Evolutionary conservation across 2,797 vertebrate genomes (phyloP).

Genomic region (Fistularia tabacaria): DNA sequence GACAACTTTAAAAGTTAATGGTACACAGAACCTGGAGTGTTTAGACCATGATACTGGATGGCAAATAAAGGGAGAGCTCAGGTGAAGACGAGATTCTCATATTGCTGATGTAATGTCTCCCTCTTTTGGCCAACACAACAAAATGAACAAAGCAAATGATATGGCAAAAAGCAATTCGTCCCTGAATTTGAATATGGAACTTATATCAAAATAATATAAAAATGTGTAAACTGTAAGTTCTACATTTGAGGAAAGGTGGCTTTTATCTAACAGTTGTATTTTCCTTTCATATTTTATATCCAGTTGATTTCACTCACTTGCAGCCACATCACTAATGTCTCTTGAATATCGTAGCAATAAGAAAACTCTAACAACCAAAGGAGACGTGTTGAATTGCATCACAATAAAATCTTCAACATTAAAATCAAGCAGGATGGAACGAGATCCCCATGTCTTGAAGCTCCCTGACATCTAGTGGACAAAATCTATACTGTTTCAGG

Average conservation of each 20-base stretch:
- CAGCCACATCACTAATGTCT: no score
- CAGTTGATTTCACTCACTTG: no score
- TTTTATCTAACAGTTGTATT: no score
- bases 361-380: no score
- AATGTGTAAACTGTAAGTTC: no score
- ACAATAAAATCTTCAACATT: no score
- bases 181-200: background rate
- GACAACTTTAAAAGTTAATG: conserved; percentile 3
- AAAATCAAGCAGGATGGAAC: background rate
- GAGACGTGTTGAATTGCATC: no score
- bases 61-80: conserved; percentile 2
- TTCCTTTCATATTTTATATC: no score
- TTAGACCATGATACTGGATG: background rate
- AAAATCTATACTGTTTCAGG: conserved; percentile 18
- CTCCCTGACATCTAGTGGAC: conserved; percentile 68
- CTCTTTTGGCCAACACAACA: conserved; percentile 50
- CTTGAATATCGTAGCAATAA: no score
- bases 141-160: background rate
- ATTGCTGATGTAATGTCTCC: conserved; percentile 65
- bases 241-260: no score
- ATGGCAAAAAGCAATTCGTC: background rate
- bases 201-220: background rate
- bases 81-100: background rate
- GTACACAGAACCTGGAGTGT: conserved; percentile 1
- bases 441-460: conserved; percentile 27